A percentile compares a stretch with the other conserved stretches of the same genome.
Conservation (phyloP, 1,140 invertebrate species). For the Neodiprion lecontei region DNA sequence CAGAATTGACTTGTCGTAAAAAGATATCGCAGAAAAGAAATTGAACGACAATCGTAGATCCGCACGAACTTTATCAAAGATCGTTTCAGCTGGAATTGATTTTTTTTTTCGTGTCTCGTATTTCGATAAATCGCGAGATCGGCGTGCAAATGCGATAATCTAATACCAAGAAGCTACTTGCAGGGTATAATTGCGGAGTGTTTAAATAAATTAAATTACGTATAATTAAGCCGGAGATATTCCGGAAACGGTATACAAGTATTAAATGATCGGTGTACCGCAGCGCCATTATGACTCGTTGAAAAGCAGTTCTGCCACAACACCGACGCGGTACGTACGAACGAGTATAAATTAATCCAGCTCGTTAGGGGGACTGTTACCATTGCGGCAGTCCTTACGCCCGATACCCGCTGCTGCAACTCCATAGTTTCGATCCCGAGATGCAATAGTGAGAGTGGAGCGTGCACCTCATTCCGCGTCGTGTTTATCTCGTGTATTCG, state of each 20-base stretch:
- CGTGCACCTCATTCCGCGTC: background rate
- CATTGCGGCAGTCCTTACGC: conserved; percentile 8
- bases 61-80: background rate
- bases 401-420: background rate
- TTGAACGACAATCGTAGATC: background rate
- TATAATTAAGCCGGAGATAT: conserved; percentile 3
- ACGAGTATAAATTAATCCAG: conserved; percentile 53
- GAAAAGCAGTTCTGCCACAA: conserved; percentile 38
- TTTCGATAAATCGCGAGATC: no score
- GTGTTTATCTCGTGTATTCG: background rate
- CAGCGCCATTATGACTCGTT: conserved; percentile 42
- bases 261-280: conserved; percentile 41
- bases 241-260: conserved; percentile 14
- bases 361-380: conserved; percentile 38
- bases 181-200: background rate
- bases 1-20: background rate
- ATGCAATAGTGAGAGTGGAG: background rate
- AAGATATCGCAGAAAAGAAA: no score
- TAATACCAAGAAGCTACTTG: background rate
- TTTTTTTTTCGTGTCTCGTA: no score
- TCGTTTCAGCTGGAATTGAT: no score
- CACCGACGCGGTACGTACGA: conserved; percentile 35
- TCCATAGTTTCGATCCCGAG: background rate
- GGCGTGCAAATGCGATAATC: background rate
- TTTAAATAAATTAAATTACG: background rate